Evolutionary conservation across 2,797 vertebrate species (phyloP).

Genomic region (Tokudaia muenninki): DNA sequence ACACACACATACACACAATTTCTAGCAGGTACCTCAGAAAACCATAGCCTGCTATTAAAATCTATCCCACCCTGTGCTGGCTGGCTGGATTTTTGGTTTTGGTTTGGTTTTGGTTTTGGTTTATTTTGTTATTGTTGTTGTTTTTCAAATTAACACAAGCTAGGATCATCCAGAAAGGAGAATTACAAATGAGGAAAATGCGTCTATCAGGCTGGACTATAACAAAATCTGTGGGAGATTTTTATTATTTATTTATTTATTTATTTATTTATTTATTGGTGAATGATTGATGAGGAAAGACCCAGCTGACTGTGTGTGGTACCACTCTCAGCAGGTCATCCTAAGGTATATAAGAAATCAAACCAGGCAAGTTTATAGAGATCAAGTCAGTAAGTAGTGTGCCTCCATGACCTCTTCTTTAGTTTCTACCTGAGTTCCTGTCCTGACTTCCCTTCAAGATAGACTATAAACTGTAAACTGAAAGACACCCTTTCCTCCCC

Average conservation of each 20-base stretch:
- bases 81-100: neutral
- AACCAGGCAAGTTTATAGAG: neutral
- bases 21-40: constrained; percentile 13
- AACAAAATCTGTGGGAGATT: neutral
- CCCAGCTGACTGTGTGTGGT: too few relatives aligned
- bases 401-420: neutral
- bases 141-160: neutral
- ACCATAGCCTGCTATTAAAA: neutral
- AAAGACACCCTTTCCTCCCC: neutral
- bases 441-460: neutral
- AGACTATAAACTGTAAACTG: neutral
- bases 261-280: neutral
- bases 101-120: neutral
- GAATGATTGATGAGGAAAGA: neutral
- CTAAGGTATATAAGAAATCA: neutral
- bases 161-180: neutral
- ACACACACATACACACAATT: neutral
- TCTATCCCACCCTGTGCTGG: neutral
- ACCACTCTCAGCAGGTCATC: neutral
- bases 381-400: neutral
- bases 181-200: neutral
- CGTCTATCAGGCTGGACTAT: neutral
- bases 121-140: neutral
- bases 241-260: neutral
- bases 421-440: neutral